A percentile compares a stretch with the other conserved stretches of the same genome.
Conservation (phyloP, 2,888 invertebrate genomes). For the Serripes groenlandicus region DNA sequence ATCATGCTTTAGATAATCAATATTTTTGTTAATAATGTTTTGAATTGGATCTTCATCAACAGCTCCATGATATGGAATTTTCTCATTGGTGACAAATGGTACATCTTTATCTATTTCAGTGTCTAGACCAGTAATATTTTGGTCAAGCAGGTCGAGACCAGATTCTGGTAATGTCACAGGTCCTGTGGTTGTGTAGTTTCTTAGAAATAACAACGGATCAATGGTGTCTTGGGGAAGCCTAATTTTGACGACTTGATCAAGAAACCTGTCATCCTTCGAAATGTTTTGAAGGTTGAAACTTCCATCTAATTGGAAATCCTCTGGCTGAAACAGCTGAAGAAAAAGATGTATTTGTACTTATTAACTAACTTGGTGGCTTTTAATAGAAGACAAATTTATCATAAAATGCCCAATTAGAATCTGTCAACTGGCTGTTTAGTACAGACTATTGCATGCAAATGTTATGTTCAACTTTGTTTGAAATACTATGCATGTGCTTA, state of each 20-base stretch:
- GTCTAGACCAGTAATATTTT: constrained; percentile 15
- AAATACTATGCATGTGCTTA: no score
- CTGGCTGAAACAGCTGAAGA: constrained; percentile 53
- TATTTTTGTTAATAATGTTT: constrained; percentile 61
- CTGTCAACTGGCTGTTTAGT: no score
- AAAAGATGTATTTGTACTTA: no score
- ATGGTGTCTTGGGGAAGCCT: constrained; percentile 54
- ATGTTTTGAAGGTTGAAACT: constrained; percentile 32
- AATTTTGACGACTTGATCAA: constrained; percentile 58
- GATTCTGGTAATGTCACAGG: not conserved
- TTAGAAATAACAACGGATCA: constrained; percentile 52
- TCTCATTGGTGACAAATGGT: not conserved
- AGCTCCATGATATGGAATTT: constrained; percentile 5
- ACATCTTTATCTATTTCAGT: constrained; percentile 23
- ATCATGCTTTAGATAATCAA: constrained; percentile 55
- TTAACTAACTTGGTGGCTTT: no score
- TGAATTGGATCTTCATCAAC: constrained; percentile 38
- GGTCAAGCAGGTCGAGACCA: not conserved
- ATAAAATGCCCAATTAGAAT: no score
- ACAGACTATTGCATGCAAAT: no score
- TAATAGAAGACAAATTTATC: no score
- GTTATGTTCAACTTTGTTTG: no score
- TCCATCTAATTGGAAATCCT: constrained; percentile 51
- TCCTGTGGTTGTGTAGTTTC: constrained; percentile 22
- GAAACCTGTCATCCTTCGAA: constrained; percentile 64